phyloP scores from a whole-genome alignment of 2,113 vertebrate genomes.

The Malurus alboscapulatus region DNA sequence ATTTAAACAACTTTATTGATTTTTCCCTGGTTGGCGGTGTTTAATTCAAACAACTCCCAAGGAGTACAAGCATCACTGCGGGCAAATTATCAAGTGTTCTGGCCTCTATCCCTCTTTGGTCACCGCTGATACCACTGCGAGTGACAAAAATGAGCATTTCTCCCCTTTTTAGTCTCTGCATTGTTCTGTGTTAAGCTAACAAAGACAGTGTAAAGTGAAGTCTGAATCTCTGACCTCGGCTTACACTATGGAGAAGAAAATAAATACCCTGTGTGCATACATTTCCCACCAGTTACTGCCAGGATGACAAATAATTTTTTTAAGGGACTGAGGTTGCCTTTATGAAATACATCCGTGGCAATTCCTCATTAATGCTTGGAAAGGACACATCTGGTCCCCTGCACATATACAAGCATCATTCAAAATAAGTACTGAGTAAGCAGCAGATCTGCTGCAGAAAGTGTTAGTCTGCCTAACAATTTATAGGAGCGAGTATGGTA shows the following conservation, averaged over 20 bases:
- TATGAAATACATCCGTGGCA: not conserved
- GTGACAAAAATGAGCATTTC: conserved; percentile 60
- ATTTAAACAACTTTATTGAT: conserved; percentile 83
- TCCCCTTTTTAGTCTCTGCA: not conserved
- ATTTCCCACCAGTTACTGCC: not conserved
- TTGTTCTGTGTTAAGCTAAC: conserved; percentile 9
- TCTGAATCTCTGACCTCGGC: not conserved
- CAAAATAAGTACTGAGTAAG: conserved; percentile 41
- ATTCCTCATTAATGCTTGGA: conserved; percentile 33
- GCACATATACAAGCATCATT: not conserved
- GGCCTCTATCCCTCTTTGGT: conserved; percentile 53
- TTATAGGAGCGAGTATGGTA: not conserved
- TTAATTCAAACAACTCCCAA: conserved; percentile 80
- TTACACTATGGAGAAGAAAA: not conserved
- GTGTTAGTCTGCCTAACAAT: not conserved
- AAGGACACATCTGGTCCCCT: conserved; percentile 17
- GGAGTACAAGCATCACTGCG: conserved; percentile 67
- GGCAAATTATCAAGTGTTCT: conserved; percentile 81
- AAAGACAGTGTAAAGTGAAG: conserved; percentile 9
- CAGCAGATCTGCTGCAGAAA: conserved; percentile 14
- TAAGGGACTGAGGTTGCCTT: not conserved
- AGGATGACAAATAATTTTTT: not conserved
- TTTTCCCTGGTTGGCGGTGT: conserved; percentile 75
- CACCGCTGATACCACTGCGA: conserved; percentile 52
- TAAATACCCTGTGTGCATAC: not conserved